Percentiles rank a stretch among this genome's conserved stretches.
Evolutionary conservation across 1,140 invertebrate genomes (phyloP).

Genomic region (Drosophila pseudoobscura): DNA sequence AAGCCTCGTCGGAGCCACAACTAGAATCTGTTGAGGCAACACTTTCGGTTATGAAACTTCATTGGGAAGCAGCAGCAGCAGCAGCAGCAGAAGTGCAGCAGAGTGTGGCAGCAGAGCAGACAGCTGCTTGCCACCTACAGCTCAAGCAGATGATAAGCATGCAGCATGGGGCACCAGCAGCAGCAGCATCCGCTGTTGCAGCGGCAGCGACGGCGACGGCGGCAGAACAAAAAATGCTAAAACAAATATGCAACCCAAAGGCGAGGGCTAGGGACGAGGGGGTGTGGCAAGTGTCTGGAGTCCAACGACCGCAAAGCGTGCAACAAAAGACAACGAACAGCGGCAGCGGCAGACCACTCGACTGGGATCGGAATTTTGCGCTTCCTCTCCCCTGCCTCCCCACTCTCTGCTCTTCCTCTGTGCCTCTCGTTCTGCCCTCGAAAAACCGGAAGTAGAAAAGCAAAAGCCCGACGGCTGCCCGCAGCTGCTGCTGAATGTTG

Average conservation of each 20-base stretch:
- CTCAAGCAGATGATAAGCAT: constrained; percentile 1
- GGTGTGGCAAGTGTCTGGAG: constrained; percentile 37
- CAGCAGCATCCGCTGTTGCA: constrained; percentile 54
- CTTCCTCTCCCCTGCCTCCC: constrained; percentile 15
- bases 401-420: constrained; percentile 10
- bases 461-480: constrained; percentile 4
- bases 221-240: constrained; percentile 48
- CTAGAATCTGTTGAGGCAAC: constrained; percentile 46
- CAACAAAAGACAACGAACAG: constrained; percentile 49
- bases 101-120: constrained; percentile 19
- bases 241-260: constrained; percentile 22
- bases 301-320: constrained; percentile 76
- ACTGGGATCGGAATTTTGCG: constrained; percentile 54
- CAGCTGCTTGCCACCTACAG: constrained; percentile 51
- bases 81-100: constrained; percentile 10
- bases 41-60: constrained; percentile 47
- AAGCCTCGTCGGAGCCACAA: constrained; percentile 12
- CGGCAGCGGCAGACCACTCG: constrained; percentile 65
- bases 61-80: constrained; percentile 34
- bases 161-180: constrained; percentile 3
- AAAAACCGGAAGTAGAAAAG: constrained; percentile 72
- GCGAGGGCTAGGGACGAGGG: constrained; percentile 17
- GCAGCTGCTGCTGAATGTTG: constrained; percentile 45
- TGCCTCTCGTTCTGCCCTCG: constrained; percentile 21
- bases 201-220: background rate